A percentile compares a stretch with the other conserved stretches of the same genome.
Evolutionary conservation across 2,797 vertebrate species (phyloP).

Genomic region (Gymnopithys bicolor): DNA sequence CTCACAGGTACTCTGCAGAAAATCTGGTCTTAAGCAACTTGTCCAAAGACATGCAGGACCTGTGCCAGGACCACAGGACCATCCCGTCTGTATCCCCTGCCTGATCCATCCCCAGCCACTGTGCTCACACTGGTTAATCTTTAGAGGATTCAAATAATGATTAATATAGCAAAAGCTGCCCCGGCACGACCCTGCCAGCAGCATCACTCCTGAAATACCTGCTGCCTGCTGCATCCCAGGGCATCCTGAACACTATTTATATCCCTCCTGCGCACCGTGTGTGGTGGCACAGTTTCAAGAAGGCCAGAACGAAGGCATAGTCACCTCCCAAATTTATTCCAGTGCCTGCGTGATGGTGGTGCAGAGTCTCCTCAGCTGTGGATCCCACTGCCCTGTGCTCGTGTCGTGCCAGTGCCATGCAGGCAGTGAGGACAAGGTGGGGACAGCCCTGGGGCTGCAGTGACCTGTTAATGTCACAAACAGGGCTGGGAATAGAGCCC

Average conservation of each 20-base stretch:
- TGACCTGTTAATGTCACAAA: background rate
- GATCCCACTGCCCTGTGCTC: background rate
- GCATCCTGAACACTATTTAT: background rate
- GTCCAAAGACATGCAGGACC: background rate
- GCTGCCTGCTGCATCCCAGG: background rate
- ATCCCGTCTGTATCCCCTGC: background rate
- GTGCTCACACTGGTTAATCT: background rate
- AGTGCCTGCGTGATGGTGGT: fast-evolving
- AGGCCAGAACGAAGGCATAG: background rate
- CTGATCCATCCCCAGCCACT: background rate
- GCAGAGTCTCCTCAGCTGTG: fast-evolving
- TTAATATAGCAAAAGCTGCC: background rate
- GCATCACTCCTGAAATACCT: background rate
- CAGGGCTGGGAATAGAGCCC: slow-evolving; percentile 36
- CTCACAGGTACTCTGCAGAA: background rate
- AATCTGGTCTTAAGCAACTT: background rate
- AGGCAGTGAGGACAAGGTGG: background rate
- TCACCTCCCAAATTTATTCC: background rate
- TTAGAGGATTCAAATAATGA: background rate
- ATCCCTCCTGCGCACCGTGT: fast-evolving
- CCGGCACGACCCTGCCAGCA: background rate
- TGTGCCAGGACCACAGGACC: background rate
- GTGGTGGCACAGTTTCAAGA: background rate
- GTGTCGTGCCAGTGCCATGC: background rate
- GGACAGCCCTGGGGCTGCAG: background rate